Conservation (phyloP, 2,797 vertebrate species). For the Echeneis naucrates region DNA sequence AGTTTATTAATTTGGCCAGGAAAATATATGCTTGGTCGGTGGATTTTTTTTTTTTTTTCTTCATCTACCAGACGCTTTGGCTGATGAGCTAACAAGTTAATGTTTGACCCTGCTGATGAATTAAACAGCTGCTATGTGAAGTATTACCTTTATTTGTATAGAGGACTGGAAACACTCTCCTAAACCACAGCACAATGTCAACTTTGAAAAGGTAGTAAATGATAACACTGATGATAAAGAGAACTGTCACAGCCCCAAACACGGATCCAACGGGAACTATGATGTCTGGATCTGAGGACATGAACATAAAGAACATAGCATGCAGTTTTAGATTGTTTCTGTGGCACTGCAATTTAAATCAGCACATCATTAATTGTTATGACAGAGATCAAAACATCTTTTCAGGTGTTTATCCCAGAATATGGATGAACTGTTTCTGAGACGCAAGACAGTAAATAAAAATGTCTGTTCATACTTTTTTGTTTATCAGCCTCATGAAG, state of each 20-base stretch:
- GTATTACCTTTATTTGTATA: conserved; percentile 83
- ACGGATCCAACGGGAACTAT: conserved; percentile 73
- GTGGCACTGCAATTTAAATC: neutral
- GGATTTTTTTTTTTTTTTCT: too few species aligned
- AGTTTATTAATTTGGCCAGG: too few species aligned
- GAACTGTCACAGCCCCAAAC: conserved; percentile 68
- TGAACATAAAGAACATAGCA: conserved; percentile 6
- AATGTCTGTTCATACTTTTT: too few species aligned
- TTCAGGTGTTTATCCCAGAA: neutral
- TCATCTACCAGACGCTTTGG: too few species aligned
- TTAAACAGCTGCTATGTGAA: neutral
- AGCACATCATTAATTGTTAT: too few species aligned
- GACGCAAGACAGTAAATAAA: too few species aligned
- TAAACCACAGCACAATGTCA: conserved; percentile 90
- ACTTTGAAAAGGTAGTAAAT: conserved; percentile 89
- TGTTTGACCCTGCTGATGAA: neutral
- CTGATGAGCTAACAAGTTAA: too few species aligned
- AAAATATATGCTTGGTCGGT: too few species aligned
- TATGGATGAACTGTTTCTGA: neutral
- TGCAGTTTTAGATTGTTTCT: neutral
- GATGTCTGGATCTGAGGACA: conserved; percentile 79
- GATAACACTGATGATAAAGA: conserved; percentile 74
- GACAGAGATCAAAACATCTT: neutral
- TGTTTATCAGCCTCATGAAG: too few species aligned
- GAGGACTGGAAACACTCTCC: conserved; percentile 77